Percentiles rank a stretch among this genome's conserved stretches.
phyloP scores from a whole-genome alignment of 2,888 invertebrate genomes.

The Drosophila putrida region DNA sequence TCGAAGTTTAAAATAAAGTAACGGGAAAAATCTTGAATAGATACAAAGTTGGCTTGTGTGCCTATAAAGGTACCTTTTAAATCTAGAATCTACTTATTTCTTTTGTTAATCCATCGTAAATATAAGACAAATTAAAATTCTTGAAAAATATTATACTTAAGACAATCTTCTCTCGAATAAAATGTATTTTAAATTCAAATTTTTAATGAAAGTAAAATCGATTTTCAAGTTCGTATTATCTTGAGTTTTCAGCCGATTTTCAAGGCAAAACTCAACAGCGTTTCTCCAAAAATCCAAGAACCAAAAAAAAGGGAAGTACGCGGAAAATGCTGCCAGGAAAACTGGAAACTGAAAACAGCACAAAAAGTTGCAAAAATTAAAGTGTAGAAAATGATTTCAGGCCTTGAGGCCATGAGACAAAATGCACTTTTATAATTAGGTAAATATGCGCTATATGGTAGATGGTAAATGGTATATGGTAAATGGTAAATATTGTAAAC shows the following conservation, averaged over 20 bases:
- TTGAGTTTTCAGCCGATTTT: constrained; percentile 22
- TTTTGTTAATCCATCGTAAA: too few species aligned
- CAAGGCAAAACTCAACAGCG: constrained; percentile 53
- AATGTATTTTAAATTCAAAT: too few species aligned
- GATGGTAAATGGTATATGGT: constrained; percentile 35
- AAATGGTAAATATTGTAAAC: constrained; percentile 43
- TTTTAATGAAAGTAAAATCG: too few species aligned
- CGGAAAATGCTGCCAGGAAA: constrained; percentile 31
- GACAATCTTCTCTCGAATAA: too few species aligned
- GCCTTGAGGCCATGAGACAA: constrained; percentile 31
- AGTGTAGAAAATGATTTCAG: constrained; percentile 61
- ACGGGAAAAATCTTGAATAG: too few species aligned
- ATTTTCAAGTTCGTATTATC: constrained; percentile 1
- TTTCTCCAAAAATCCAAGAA: constrained; percentile 39
- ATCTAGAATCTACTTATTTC: too few species aligned
- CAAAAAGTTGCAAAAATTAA: constrained; percentile 54
- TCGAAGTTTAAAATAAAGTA: too few species aligned
- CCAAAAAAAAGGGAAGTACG: constrained; percentile 12
- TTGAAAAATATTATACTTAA: too few species aligned
- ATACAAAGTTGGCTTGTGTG: too few species aligned
- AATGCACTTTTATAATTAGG: constrained; percentile 55
- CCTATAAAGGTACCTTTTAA: too few species aligned
- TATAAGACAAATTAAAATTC: too few species aligned
- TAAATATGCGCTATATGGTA: constrained; percentile 56
- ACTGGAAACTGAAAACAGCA: constrained; percentile 5